A percentile compares a stretch with the other conserved stretches of the same genome.
phyloP scores from a whole-genome alignment of 1,140 invertebrate species.

The Acyrthosiphon pisum region DNA sequence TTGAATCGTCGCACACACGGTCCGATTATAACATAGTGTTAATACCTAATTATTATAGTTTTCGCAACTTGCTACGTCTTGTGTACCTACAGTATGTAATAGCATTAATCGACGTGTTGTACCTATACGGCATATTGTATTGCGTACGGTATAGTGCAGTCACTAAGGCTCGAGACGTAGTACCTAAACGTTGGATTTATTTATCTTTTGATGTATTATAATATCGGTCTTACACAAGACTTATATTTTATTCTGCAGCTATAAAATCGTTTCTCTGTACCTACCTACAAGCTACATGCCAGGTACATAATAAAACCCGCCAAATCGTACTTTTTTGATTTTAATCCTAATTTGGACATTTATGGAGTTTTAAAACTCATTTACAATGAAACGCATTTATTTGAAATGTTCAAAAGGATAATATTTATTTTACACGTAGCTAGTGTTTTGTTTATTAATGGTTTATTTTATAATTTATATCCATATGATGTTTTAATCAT shows the following conservation, averaged over 20 bases:
- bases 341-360: neutral
- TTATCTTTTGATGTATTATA: neutral
- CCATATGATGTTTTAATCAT: neutral
- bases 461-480: neutral
- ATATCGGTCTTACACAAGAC: neutral
- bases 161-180: too few relatives aligned
- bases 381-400: neutral
- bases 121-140: too few relatives aligned
- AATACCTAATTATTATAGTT: neutral
- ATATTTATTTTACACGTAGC: neutral
- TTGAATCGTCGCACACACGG: too few relatives aligned
- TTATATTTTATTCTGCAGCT: neutral
- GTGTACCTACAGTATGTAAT: neutral
- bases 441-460: constrained; percentile 16
- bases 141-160: too few relatives aligned
- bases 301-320: neutral
- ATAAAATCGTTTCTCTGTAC: neutral
- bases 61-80: neutral
- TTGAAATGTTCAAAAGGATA: neutral
- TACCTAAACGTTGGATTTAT: neutral
- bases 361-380: neutral
- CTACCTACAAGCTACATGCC: neutral
- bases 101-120: neutral
- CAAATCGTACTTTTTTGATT: neutral
- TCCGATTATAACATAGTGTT: too few relatives aligned